Percentiles rank a stretch among this genome's conserved stretches.
Conservation (phyloP, 2,113 vertebrate genomes). For the Nothoprocta perdicaria region DNA sequence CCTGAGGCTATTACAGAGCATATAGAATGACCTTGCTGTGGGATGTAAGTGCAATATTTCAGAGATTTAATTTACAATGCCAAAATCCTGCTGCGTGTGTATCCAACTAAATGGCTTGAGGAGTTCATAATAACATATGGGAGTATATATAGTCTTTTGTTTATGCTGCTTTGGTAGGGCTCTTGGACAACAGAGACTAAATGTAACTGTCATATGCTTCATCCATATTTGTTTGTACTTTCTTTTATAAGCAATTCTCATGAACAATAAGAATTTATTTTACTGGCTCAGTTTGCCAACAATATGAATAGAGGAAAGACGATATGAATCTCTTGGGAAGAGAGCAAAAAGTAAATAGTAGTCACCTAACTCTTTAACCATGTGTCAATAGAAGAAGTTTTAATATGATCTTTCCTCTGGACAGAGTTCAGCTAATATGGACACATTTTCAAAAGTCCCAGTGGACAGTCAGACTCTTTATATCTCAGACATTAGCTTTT, state of each 20-base stretch:
- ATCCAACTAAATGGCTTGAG: not conserved
- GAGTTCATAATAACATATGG: not conserved
- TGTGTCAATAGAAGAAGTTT: not conserved
- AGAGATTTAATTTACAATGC: not conserved
- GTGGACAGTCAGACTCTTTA: not conserved
- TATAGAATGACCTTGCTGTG: not conserved
- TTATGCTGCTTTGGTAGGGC: not conserved
- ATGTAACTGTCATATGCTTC: not conserved
- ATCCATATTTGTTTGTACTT: not conserved
- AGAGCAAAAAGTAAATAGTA: not conserved
- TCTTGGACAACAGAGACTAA: not conserved
- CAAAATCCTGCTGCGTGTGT: not conserved
- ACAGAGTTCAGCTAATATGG: not conserved
- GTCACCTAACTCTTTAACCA: not conserved
- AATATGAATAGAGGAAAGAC: not conserved
- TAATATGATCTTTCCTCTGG: fast-evolving
- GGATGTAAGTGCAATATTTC: not conserved
- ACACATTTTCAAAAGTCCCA: not conserved
- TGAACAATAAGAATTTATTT: not conserved
- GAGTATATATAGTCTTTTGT: not conserved
- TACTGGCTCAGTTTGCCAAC: not conserved
- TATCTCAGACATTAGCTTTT: not conserved
- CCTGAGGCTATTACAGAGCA: not conserved
- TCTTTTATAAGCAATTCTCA: not conserved
- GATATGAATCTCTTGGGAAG: not conserved